These are phyloP conservation scores for Drosophila planitibia DNA, from an alignment of 2,888 invertebrate species.

Conservation along the genomic window DNA sequence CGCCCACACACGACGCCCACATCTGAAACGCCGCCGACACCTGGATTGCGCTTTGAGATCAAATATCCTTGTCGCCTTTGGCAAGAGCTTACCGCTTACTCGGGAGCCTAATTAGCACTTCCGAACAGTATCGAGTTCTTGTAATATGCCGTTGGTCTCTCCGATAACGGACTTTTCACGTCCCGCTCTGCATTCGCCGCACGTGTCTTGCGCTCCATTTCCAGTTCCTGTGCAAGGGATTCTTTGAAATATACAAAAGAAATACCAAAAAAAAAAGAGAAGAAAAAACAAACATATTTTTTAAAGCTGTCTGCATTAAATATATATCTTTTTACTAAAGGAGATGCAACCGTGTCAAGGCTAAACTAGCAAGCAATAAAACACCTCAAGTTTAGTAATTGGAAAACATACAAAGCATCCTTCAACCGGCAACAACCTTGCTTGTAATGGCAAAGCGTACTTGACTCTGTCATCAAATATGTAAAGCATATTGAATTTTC, in stretches of 20 bases:
- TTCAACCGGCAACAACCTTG: background rate
- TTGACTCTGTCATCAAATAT: background rate
- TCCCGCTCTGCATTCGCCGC: slow-evolving; percentile 92
- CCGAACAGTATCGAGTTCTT: slow-evolving; percentile 96
- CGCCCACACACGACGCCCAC: slow-evolving; percentile 4
- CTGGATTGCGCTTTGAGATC: slow-evolving; percentile 84
- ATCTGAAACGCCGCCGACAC: slow-evolving; percentile 45
- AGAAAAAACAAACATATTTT: background rate
- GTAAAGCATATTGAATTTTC: background rate
- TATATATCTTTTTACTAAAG: background rate
- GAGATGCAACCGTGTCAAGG: background rate
- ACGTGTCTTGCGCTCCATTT: slow-evolving; percentile 92
- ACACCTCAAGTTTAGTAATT: background rate
- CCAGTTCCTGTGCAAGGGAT: slow-evolving; percentile 93
- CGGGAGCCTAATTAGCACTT: slow-evolving; percentile 89
- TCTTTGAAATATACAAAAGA: slow-evolving; percentile 86
- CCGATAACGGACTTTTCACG: slow-evolving; percentile 94
- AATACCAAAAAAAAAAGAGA: background rate
- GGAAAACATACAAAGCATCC: background rate
- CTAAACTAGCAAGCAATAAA: background rate
- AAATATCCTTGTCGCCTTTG: slow-evolving; percentile 54
- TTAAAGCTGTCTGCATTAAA: background rate
- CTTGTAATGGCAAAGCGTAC: background rate
- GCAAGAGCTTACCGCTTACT: slow-evolving; percentile 35
- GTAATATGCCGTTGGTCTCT: slow-evolving; percentile 91